Base-by-base conservation (phyloP, 2,113 vertebrate genomes). In the Callocephalon fimbriatum region DNA sequence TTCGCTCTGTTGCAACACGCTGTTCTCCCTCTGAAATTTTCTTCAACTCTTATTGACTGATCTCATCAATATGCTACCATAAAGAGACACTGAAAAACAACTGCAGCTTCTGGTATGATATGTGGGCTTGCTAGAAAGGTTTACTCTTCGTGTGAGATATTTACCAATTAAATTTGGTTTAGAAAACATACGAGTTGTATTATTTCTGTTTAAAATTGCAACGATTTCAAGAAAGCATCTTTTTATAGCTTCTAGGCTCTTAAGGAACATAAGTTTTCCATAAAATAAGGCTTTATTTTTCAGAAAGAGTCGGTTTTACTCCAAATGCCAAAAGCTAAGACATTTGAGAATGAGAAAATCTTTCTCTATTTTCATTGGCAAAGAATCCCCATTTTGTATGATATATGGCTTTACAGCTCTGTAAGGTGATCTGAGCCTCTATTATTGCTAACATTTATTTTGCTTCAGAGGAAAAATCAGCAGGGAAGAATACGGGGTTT, bases 381-480 rank as follows among this genome's bases (percentile, higher is more conserved):
- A 86, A 83, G 40, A 90, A 86, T 51, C 48, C n/a, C 32, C 21
- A 35, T 93, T 90, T 94, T 62, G 72, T 63, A 68, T 88, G 67
- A 85, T 86, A 83, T 45, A 89, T 45, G 76, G 91, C 62, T 93
- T 95, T 86, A 83, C 63, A 86, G 80, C 76, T 93, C 86, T 88
- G 86, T 61, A 93, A 91, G 63, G 48, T 93, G 89, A 86, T 95
- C 91, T 37, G 40, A 86, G 31, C 59, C 40, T 76, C 48, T 67
- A 47, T 73, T 93, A 89, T 80, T 93, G 72, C 89, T 93, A 94
- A 88, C 83, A 77, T 84, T 95, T 93, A 65, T 89, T 95, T 93
- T 18, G 9, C n/a, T 79, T 87, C 26, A 92, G 72, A 91, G 79
- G 45, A 74, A 80, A 88, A 86, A 58, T 62, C 83, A 92, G 50